A percentile compares a stretch with the other conserved stretches of the same genome.
These are phyloP conservation scores for Latrodectus geometricus DNA, from an alignment of 1,140 invertebrate genomes.

Conservation along the genomic window DNA sequence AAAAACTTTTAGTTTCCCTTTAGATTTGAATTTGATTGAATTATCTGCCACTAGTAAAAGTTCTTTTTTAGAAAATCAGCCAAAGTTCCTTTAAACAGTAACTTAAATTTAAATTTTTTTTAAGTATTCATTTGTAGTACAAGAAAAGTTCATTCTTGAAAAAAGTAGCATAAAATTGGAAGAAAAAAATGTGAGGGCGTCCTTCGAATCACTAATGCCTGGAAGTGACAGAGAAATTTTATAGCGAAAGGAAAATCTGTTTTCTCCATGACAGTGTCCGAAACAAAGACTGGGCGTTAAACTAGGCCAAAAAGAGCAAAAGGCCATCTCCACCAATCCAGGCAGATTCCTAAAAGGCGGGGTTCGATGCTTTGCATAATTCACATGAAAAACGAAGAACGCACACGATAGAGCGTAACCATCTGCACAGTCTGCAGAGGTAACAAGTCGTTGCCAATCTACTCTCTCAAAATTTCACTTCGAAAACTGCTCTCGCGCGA, in stretches of 20 bases:
- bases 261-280: constrained; percentile 1
- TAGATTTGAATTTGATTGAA: no score
- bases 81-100: no score
- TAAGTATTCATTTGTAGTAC: no score
- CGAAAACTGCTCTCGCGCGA: neutral
- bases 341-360: constrained; percentile 44
- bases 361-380: constrained; percentile 28
- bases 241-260: neutral
- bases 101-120: no score
- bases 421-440: neutral
- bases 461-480: neutral
- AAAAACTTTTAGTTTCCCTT: no score
- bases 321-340: constrained; percentile 2
- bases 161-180: neutral
- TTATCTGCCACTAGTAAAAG: no score
- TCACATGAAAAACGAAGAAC: constrained; percentile 10
- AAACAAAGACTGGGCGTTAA: constrained; percentile 7
- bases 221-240: neutral
- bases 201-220: neutral
- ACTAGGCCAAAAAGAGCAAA: constrained; percentile 10
- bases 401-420: constrained; percentile 1
- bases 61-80: no score
- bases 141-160: neutral
- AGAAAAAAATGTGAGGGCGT: neutral
- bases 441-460: neutral